Conservation (phyloP, 2,888 invertebrate genomes). For the Troglohyphantes excavatus region DNA sequence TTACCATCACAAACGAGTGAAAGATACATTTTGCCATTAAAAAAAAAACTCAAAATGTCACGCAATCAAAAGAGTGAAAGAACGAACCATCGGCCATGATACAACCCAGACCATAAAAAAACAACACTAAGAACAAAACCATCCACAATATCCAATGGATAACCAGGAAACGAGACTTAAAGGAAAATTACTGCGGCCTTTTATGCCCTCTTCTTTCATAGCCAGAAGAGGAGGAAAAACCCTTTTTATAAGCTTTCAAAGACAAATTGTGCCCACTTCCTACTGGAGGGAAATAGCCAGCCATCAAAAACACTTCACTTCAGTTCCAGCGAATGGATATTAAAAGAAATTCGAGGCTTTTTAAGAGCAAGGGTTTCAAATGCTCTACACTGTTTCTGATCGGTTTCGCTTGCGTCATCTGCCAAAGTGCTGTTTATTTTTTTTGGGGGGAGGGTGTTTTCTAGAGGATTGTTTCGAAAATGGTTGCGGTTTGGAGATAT, state of each 20-base stretch:
- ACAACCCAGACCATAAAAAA: background rate
- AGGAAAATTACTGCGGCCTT: constrained; percentile 55
- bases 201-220: constrained; percentile 16
- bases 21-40: background rate
- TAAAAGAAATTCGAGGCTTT: constrained; percentile 69
- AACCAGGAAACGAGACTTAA: constrained; percentile 45
- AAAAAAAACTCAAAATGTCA: background rate
- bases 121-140: background rate
- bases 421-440: constrained; percentile 9
- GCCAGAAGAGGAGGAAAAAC: background rate
- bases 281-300: constrained; percentile 25
- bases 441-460: constrained; percentile 6
- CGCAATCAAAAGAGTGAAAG: background rate
- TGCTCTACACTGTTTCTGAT: constrained; percentile 10
- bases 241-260: constrained; percentile 66
- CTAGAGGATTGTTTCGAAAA: constrained; percentile 46
- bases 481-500: constrained; percentile 34
- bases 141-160: constrained; percentile 14
- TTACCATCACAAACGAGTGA: background rate
- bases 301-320: constrained; percentile 60
- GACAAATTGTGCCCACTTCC: constrained; percentile 66
- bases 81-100: background rate
- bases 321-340: constrained; percentile 38
- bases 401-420: constrained; percentile 39
- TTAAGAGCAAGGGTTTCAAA: constrained; percentile 49